phyloP scores from a whole-genome alignment of 2,888 invertebrate species.

The Drosophila anomalata region DNA sequence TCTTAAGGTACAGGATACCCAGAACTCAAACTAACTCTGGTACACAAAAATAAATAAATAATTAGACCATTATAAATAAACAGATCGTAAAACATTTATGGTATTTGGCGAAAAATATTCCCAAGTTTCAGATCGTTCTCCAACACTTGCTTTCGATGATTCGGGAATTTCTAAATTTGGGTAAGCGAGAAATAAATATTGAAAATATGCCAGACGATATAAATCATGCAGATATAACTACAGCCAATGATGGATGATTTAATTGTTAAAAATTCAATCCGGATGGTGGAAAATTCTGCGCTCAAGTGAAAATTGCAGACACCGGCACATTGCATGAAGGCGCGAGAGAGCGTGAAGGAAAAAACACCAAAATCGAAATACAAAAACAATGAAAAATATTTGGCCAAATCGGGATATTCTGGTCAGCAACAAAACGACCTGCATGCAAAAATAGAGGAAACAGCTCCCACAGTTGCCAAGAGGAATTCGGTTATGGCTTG shows the following conservation, averaged over 20 bases:
- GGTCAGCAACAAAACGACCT: slow-evolving; percentile 22
- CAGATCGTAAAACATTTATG: slow-evolving; percentile 32
- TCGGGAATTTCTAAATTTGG: slow-evolving; percentile 38
- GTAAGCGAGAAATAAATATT: slow-evolving; percentile 56
- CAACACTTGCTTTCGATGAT: slow-evolving; percentile 22
- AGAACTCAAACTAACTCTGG: slow-evolving; percentile 17
- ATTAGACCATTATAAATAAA: slow-evolving; percentile 24
- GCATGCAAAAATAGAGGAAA: slow-evolving; percentile 23
- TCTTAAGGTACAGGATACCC: background rate
- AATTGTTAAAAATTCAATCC: slow-evolving; percentile 17
- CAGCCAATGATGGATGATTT: slow-evolving; percentile 43
- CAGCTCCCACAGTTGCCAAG: background rate
- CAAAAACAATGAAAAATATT: slow-evolving; percentile 17
- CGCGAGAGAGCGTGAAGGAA: slow-evolving; percentile 19
- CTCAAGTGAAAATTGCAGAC: slow-evolving; percentile 32
- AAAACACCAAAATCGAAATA: background rate
- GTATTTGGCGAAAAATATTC: slow-evolving; percentile 5
- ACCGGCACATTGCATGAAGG: slow-evolving; percentile 25
- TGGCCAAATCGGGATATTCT: background rate
- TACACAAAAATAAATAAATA: slow-evolving; percentile 14
- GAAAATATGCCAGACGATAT: slow-evolving; percentile 48
- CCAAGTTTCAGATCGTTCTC: slow-evolving; percentile 14
- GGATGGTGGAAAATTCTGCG: slow-evolving; percentile 15
- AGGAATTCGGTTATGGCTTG: slow-evolving; percentile 8
- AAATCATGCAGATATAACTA: slow-evolving; percentile 57